Conservation (phyloP, 2,888 invertebrate species). For the Caenorhabditis uteleia region DNA sequence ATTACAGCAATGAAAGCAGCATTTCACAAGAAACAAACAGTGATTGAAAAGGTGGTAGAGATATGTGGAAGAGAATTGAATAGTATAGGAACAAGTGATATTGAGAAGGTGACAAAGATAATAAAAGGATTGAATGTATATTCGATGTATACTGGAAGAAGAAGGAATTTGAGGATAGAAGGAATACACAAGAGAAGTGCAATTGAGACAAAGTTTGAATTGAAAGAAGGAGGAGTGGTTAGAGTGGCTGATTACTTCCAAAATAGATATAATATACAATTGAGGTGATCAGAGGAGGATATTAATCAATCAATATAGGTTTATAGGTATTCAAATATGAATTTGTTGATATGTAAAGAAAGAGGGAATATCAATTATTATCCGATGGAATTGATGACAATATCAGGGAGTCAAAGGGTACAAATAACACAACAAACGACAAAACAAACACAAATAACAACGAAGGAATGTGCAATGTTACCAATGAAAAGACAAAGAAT, state of each 20-base stretch:
- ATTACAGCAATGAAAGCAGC: slow-evolving; percentile 46
- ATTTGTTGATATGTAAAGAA: slow-evolving; percentile 34
- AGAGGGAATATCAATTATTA: slow-evolving; percentile 33
- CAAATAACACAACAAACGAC: slow-evolving; percentile 44
- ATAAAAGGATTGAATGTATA: slow-evolving; percentile 33
- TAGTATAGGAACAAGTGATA: too few relatives aligned
- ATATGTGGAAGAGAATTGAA: too few relatives aligned
- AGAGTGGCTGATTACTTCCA: slow-evolving; percentile 18
- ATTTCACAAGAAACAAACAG: slow-evolving; percentile 32
- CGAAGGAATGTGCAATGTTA: slow-evolving; percentile 40
- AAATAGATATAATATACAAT: slow-evolving; percentile 25
- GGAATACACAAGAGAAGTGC: slow-evolving; percentile 9
- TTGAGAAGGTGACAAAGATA: slow-evolving; percentile 2
- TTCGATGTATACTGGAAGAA: slow-evolving; percentile 6
- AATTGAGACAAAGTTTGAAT: background rate
- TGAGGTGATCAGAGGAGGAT: slow-evolving; percentile 12
- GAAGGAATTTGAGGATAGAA: slow-evolving; percentile 12
- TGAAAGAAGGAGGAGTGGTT: background rate
- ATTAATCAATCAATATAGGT: background rate
- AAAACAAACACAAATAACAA: slow-evolving; percentile 33
- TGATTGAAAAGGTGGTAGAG: slow-evolving; percentile 23
- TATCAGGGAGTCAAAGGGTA: slow-evolving; percentile 50
- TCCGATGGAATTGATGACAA: slow-evolving; percentile 44
- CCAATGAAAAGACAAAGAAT: slow-evolving; percentile 26
- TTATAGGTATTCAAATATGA: slow-evolving; percentile 38